Evolutionary conservation across 2,888 invertebrate species (phyloP).

Genomic region (Platerodrilus igneus): DNA sequence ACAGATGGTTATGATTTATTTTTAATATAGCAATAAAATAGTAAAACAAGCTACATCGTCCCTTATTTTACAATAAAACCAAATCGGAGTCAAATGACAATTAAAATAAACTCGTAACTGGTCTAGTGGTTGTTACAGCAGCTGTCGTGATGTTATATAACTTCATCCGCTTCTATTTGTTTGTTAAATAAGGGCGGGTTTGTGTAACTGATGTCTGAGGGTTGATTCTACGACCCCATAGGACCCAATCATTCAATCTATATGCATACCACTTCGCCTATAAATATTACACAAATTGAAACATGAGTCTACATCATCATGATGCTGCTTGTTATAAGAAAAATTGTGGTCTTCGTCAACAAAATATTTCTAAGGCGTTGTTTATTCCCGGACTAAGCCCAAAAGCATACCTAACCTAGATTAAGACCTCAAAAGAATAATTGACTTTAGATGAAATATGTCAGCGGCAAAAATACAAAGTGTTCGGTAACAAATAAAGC

Average conservation of each 20-base stretch:
- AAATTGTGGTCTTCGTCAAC: too few relatives aligned
- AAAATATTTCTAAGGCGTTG: too few relatives aligned
- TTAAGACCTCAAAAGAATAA: constrained; percentile 22
- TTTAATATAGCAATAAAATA: too few relatives aligned
- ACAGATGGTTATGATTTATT: too few relatives aligned
- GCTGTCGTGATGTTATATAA: constrained; percentile 17
- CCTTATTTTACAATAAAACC: constrained; percentile 25
- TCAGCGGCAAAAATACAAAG: constrained; percentile 31
- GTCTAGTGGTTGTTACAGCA: constrained; percentile 19
- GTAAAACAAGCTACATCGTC: too few relatives aligned
- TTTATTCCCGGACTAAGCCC: constrained; percentile 13
- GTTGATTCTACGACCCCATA: constrained; percentile 23
- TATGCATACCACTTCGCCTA: constrained; percentile 24
- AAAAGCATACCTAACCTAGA: constrained; percentile 19
- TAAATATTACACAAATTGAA: constrained; percentile 33
- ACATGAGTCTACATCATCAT: too few relatives aligned
- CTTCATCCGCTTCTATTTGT: constrained; percentile 22
- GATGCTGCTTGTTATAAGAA: too few relatives aligned
- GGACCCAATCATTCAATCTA: constrained; percentile 25
- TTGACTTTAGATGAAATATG: constrained; percentile 24
- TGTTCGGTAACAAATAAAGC: constrained; percentile 42
- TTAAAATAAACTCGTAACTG: constrained; percentile 24
- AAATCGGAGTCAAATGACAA: constrained; percentile 24
- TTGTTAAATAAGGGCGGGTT: constrained; percentile 26
- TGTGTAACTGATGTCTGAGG: constrained; percentile 18